phyloP scores from a whole-genome alignment of 2,113 vertebrate species.

The Embiotoca jacksoni region DNA sequence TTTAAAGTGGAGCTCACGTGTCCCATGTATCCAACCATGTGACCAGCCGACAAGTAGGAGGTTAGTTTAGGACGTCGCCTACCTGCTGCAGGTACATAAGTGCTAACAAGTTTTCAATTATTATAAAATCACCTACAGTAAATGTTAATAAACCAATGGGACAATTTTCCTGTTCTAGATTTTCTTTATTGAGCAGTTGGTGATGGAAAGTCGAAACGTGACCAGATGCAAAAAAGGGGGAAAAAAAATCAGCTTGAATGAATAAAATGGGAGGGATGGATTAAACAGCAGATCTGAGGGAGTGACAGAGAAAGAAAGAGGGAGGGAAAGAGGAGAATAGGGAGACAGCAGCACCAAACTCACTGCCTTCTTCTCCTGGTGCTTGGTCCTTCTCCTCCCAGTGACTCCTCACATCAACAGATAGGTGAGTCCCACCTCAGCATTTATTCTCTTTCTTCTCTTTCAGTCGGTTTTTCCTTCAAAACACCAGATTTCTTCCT shows the following conservation, averaged over 20 bases:
- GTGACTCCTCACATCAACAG: slow-evolving; percentile 65
- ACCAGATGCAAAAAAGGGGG: slow-evolving; percentile 4
- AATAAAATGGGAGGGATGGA: slow-evolving; percentile 73
- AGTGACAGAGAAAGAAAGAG: slow-evolving; percentile 74
- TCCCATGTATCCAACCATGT: slow-evolving; percentile 31
- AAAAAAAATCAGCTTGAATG: slow-evolving; percentile 40
- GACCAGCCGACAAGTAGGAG: slow-evolving; percentile 19
- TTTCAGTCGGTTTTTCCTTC: not conserved
- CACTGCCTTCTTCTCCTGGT: slow-evolving; percentile 67
- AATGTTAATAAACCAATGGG: not conserved
- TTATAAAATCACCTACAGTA: not conserved
- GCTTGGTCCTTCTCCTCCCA: slow-evolving; percentile 64
- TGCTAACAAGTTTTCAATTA: slow-evolving; percentile 6
- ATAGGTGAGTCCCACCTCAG: slow-evolving; percentile 75
- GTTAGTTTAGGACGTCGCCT: slow-evolving; percentile 12
- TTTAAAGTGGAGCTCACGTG: slow-evolving; percentile 59
- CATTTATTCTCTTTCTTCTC: not conserved
- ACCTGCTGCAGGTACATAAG: slow-evolving; percentile 20
- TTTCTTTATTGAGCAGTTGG: slow-evolving; percentile 8
- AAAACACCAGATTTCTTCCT: not conserved
- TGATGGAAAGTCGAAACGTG: slow-evolving; percentile 33
- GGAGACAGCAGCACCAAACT: slow-evolving; percentile 71
- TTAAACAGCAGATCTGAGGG: slow-evolving; percentile 66
- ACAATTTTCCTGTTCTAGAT: not conserved
- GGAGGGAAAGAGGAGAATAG: slow-evolving; percentile 80